phyloP scores from a whole-genome alignment of 1,140 invertebrate genomes.

The Uloborus diversus region DNA sequence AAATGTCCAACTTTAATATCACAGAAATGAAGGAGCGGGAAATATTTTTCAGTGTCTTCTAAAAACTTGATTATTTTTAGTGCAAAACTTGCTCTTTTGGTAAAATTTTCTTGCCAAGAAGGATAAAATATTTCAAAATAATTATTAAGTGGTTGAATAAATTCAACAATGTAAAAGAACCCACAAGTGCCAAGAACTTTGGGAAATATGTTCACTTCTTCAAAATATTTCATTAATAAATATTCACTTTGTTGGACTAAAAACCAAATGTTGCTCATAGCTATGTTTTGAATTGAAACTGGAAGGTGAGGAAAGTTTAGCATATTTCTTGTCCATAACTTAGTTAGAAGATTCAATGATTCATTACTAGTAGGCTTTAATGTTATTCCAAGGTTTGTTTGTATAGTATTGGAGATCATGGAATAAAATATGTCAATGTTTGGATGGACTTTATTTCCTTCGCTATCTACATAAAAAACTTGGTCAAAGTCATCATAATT shows the following conservation, averaged over 20 bases:
- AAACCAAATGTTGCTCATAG: slow-evolving; percentile 72
- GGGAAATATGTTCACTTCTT: slow-evolving; percentile 72
- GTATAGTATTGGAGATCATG: slow-evolving; percentile 67
- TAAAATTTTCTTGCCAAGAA: slow-evolving; percentile 67
- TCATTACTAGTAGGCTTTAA: slow-evolving; percentile 60
- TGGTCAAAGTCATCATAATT: slow-evolving; percentile 49
- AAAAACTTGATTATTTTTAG: slow-evolving; percentile 73
- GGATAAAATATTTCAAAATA: slow-evolving; percentile 59
- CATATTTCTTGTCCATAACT: slow-evolving; percentile 30
- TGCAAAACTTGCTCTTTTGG: slow-evolving; percentile 68
- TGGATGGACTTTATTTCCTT: slow-evolving; percentile 64
- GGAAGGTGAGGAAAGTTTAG: slow-evolving; percentile 22
- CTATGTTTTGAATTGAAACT: slow-evolving; percentile 34
- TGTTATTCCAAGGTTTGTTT: slow-evolving; percentile 69
- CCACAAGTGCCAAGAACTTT: slow-evolving; percentile 76
- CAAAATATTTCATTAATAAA: slow-evolving; percentile 70
- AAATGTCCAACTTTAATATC: slow-evolving; percentile 76
- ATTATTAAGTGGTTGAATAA: slow-evolving; percentile 67
- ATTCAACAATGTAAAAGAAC: slow-evolving; percentile 72
- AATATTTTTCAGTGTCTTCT: slow-evolving; percentile 70
- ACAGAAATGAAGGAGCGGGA: slow-evolving; percentile 73
- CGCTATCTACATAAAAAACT: slow-evolving; percentile 64
- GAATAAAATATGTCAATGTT: slow-evolving; percentile 68
- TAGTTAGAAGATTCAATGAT: slow-evolving; percentile 9
- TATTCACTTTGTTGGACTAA: slow-evolving; percentile 76